Base-by-base conservation (phyloP, 2,888 invertebrate species). In the Drosophila engyochracea region DNA sequence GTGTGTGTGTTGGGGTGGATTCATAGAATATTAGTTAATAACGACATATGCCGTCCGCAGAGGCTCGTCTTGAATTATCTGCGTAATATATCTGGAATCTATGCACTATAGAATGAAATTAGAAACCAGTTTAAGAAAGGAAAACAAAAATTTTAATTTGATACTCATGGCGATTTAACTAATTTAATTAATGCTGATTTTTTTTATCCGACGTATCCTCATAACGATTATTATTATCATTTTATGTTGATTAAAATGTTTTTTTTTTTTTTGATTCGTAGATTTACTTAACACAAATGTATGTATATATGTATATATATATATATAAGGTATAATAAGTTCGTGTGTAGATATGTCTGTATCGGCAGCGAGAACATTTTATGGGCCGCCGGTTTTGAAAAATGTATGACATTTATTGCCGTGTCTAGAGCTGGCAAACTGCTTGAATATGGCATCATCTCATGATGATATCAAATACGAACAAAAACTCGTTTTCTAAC, bases 91-190 rank as follows among this genome's bases (percentile, higher is more conserved):
- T 70, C 51, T 76, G 10, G 22, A 25, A 33, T 55, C 31, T 64
- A 3, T 51, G 35, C 52, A 59, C 44, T 47, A 54, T 57, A 49
- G 30, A 58, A 41, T 54, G 41, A 51, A 33, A 60, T 37, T 55
- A 28, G 35, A 62, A 57, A 57, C 55, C 12, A 39, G 79, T 79
- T 70, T 66, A 19, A n/a, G 51, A 64, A 70, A 76, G 52, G 60
- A 57, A 64, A 70, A 60, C 78, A 75, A 74, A 68, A 55, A 67
- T 74, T 70, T 85, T 72, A 76, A 82, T 84, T 70, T 82, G 88
- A 85, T 85, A 82, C 80, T 84, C 85, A 82, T 78, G 83, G 76
- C 85, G 78, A 82, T 83, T 81, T 81, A 85, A 75, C 81, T 88
- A 81, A 85, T 88, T 88, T 85, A 88, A 79, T 85, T 81, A 85